Evolutionary conservation across 2,113 vertebrate genomes (phyloP).

Genomic region (Antigone vipio): DNA sequence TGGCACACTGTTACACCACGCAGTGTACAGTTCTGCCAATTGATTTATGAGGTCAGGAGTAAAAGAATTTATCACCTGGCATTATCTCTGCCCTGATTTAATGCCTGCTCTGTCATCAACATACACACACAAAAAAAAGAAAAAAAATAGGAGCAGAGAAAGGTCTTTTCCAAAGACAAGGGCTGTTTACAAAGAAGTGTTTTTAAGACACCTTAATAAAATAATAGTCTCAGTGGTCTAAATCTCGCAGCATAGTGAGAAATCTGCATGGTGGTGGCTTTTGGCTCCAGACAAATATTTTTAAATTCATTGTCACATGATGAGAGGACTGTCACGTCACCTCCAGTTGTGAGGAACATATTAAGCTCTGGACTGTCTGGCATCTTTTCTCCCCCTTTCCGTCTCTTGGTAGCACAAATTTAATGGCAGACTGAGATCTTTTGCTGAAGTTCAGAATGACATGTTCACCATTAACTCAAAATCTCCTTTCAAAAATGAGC

Average conservation of each 20-base stretch:
- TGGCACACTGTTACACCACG: background rate
- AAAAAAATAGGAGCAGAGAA: background rate
- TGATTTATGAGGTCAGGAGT: conserved; percentile 44
- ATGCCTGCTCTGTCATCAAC: conserved; percentile 12
- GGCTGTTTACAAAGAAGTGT: background rate
- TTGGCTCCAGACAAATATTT: background rate
- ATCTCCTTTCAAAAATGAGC: conserved; percentile 3
- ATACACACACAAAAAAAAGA: background rate
- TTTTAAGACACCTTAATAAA: conserved; percentile 7
- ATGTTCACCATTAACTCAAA: background rate
- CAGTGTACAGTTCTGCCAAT: background rate
- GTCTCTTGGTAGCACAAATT: background rate
- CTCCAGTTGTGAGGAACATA: background rate
- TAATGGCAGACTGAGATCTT: background rate
- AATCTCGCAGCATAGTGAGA: background rate
- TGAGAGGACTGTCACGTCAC: background rate
- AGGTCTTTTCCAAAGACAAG: background rate
- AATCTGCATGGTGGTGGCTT: background rate
- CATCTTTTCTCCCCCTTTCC: background rate
- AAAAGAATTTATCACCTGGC: conserved; percentile 44
- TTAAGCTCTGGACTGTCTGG: background rate
- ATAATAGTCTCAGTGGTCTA: background rate
- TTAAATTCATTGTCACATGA: background rate
- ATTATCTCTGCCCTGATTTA: conserved; percentile 28
- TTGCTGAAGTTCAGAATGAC: background rate